Conservation (phyloP, 2,797 vertebrate species). For the Muscicapa comitata region DNA sequence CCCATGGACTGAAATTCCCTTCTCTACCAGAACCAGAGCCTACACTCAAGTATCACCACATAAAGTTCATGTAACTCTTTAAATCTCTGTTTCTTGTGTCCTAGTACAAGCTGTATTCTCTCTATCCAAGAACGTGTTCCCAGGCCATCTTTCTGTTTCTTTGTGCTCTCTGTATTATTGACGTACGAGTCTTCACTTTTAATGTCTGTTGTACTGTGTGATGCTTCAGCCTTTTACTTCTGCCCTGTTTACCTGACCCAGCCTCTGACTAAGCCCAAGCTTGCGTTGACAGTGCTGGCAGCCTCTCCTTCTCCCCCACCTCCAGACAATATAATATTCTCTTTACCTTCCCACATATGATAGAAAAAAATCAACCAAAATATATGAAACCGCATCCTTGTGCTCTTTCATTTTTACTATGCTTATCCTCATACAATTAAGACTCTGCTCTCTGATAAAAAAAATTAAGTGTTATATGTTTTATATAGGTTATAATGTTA, state of each 20-base stretch:
- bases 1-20: not conserved
- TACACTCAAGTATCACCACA: not conserved
- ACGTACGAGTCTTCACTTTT: not conserved
- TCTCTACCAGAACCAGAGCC: not conserved
- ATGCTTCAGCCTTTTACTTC: not conserved
- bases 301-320: not conserved
- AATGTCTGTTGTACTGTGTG: not conserved
- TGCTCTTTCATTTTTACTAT: not conserved
- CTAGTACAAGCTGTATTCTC: not conserved
- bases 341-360: not conserved
- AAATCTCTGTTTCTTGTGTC: not conserved
- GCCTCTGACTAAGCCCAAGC: not conserved
- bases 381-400: not conserved
- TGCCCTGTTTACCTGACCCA: not conserved
- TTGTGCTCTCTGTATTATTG: not conserved
- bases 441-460: not conserved
- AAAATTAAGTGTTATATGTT: not conserved
- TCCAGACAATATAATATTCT: not conserved
- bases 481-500: not conserved
- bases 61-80: not conserved
- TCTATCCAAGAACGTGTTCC: not conserved
- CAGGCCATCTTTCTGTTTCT: not conserved
- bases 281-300: not conserved
- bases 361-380: not conserved
- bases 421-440: not conserved